Evolutionary conservation across 2,888 invertebrate species (phyloP).

Genomic region (Papilio demoleus): DNA sequence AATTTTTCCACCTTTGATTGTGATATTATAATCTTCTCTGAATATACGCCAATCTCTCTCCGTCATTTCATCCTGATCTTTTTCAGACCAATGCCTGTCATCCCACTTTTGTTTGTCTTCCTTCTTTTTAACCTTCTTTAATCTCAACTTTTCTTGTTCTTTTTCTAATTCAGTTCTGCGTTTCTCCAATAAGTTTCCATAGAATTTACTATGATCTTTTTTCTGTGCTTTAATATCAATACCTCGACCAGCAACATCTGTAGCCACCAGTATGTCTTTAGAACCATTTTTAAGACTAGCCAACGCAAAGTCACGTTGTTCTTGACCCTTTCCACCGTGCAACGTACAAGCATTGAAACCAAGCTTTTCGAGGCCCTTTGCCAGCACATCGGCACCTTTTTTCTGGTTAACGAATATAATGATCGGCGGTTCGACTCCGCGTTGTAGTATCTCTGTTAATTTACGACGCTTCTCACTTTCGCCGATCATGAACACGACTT

Average conservation of each 20-base stretch:
- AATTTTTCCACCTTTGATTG: too few species aligned
- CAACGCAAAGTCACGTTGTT: constrained; percentile 99
- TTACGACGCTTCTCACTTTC: constrained; percentile 98
- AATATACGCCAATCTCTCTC: too few species aligned
- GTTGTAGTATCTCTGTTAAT: constrained; percentile 94
- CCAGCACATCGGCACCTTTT: constrained; percentile 99
- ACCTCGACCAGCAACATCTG: constrained; percentile 99
- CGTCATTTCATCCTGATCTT: too few species aligned
- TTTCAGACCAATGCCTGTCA: too few species aligned
- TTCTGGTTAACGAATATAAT: constrained; percentile 99
- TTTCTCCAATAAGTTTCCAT: too few species aligned
- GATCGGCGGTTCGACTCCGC: constrained; percentile 97
- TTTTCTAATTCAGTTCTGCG: not conserved
- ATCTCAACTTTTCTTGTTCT: too few species aligned
- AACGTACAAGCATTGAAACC: constrained; percentile 98
- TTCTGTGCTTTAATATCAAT: constrained; percentile 99
- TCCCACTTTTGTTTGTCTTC: too few species aligned
- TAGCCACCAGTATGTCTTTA: constrained; percentile 99
- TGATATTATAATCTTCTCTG: too few species aligned
- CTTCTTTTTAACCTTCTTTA: too few species aligned
- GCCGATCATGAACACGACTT: constrained; percentile 97
- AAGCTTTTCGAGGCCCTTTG: constrained; percentile 97
- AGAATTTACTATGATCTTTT: too few species aligned
- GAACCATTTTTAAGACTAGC: constrained; percentile 97
- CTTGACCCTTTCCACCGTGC: constrained; percentile 99